phyloP scores from a whole-genome alignment of 2,113 vertebrate genomes.

The Cinclus cinclus region DNA sequence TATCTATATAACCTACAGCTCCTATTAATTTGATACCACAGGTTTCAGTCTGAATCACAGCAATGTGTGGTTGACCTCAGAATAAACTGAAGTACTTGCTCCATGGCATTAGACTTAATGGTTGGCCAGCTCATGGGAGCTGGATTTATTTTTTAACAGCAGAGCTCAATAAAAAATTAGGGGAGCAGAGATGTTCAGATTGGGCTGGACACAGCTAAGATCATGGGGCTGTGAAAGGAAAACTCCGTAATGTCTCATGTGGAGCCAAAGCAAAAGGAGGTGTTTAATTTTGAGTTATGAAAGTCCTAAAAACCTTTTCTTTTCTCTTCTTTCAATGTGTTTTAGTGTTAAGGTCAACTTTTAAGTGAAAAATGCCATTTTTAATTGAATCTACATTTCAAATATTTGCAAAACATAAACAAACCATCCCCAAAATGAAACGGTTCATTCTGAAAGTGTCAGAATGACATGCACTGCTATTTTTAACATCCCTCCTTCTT shows the following conservation, averaged over 20 bases:
- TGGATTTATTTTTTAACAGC: not conserved
- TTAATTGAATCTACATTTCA: constrained; percentile 53
- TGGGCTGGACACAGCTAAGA: not conserved
- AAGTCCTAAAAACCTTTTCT: not conserved
- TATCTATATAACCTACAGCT: constrained; percentile 48
- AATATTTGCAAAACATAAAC: constrained; percentile 60
- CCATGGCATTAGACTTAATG: not conserved
- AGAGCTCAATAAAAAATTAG: not conserved
- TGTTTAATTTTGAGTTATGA: not conserved
- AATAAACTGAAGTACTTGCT: constrained; percentile 31
- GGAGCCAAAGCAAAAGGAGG: constrained; percentile 10
- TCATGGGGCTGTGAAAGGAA: not conserved
- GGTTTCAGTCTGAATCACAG: constrained; percentile 59
- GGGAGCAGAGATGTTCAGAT: not conserved
- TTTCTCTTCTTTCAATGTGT: not conserved
- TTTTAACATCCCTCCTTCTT: constrained; percentile 55
- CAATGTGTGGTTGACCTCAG: constrained; percentile 59
- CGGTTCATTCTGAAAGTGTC: constrained; percentile 59
- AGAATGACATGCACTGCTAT: constrained; percentile 41
- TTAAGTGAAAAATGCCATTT: constrained; percentile 12
- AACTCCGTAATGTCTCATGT: not conserved
- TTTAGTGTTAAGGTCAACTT: constrained; percentile 1
- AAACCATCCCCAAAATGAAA: constrained; percentile 60
- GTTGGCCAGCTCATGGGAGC: not conserved
- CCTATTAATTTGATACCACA: constrained; percentile 57